Base-by-base conservation (phyloP, 2,888 invertebrate genomes). In the Orchesella flavescens region DNA sequence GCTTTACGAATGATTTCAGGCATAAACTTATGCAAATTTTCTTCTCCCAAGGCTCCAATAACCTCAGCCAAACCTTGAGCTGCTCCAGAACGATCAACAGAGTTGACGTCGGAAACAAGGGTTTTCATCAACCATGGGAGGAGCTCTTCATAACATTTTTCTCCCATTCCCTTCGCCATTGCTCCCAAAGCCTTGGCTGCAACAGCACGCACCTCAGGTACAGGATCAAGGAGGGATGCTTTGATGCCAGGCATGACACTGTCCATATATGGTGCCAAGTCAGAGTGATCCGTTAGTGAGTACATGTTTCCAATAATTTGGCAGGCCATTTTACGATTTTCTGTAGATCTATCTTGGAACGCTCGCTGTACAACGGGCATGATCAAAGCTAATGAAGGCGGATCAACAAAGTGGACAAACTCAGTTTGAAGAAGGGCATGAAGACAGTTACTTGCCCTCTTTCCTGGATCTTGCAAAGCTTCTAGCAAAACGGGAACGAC, bases 251-350 rank as follows among this genome's bases (percentile, higher is more conserved):
- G 99, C 86, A 99, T 97, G 87, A 99, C 97, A 69, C 95, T 96
- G 0, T 97, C 96, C 89, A 99, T 92, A 91, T 99, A 99, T 0
- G 99, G 99, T 88, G 95, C 94, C 86, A 99, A 92, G 90, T 99
- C 99, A 92, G 99, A 99, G 91, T 99, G 98, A 91, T 99, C 99
- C 0, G 99, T 99, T 65, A 99, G 92, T 0, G 98, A 98, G 91
- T 99, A 99, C 97, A 99, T 99, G 91, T 99, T 99, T 81, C 99
- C 98, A 89, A 99, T 98, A 90, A 99, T 99, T 92, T 99, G 98
- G 2, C 98, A 98, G 0, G 99, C 97, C 97, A 99, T 98, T 92
- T 99, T 97, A 89, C 99, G 93, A 0, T 98, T 99, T 91, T 99
- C 99, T 0, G 99, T 98, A 71, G 97, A 97, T 86, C 99, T 93